A percentile compares a stretch with the other conserved stretches of the same genome.
Conservation (phyloP, 2,888 invertebrate species). For the Conops quadrifasciatus region DNA sequence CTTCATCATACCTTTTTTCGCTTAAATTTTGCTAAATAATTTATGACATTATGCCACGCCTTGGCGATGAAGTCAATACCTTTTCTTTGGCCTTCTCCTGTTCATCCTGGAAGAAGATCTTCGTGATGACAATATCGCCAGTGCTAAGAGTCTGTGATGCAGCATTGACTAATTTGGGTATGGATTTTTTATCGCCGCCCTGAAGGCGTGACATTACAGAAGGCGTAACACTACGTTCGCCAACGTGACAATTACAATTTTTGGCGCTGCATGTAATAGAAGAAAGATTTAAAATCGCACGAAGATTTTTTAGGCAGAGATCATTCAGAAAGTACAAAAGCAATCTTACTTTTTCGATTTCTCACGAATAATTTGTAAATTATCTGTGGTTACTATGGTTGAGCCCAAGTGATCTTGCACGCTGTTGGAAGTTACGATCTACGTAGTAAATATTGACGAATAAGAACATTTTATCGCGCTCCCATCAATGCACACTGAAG, state of each 20-base stretch:
- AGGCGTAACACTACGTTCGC: slow-evolving; percentile 56
- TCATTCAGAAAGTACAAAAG: slow-evolving; percentile 22
- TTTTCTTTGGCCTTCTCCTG: slow-evolving; percentile 69
- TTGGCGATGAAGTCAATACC: slow-evolving; percentile 67
- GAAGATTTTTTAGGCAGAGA: background rate
- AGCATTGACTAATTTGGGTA: slow-evolving; percentile 66
- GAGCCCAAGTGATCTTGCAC: slow-evolving; percentile 62
- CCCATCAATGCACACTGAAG: background rate
- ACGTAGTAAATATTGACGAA: slow-evolving; percentile 20
- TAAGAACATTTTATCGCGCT: background rate
- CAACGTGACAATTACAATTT: slow-evolving; percentile 59
- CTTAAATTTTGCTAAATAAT: slow-evolving; percentile 7
- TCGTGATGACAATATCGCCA: slow-evolving; percentile 90
- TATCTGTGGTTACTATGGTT: slow-evolving; percentile 61
- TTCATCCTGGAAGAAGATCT: slow-evolving; percentile 74
- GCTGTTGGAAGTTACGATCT: slow-evolving; percentile 61
- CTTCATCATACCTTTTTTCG: no score
- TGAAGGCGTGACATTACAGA: slow-evolving; percentile 41
- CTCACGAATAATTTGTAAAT: slow-evolving; percentile 62
- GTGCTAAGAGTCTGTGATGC: slow-evolving; percentile 86
- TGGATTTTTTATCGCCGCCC: slow-evolving; percentile 49
- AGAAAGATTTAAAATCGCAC: slow-evolving; percentile 4
- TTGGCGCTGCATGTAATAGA: slow-evolving; percentile 54
- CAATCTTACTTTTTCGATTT: slow-evolving; percentile 60
- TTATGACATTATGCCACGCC: slow-evolving; percentile 56